Conservation (phyloP, 1,140 invertebrate genomes). For the Eupristina koningsbergeri region DNA sequence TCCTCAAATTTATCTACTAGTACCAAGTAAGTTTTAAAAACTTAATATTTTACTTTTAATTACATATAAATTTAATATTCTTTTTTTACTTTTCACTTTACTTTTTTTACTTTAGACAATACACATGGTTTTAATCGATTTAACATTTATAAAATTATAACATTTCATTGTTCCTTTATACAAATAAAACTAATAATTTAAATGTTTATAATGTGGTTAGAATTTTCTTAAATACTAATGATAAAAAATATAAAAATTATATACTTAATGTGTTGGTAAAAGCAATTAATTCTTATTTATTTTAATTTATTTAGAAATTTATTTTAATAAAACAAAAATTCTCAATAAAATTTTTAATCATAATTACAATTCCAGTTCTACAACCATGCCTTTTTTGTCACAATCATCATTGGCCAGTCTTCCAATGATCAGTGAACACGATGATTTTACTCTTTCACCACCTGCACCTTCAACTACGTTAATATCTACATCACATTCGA, state of each 20-base stretch:
- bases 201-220: neutral
- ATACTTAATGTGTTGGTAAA: no score
- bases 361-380: slow-evolving; percentile 69
- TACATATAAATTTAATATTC: neutral
- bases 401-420: slow-evolving; percentile 81
- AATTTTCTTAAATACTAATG: neutral
- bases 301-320: neutral
- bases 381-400: slow-evolving; percentile 74
- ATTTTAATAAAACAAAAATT: neutral
- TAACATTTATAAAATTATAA: no score
- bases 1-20: slow-evolving; percentile 36
- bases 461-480: slow-evolving; percentile 53
- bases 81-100: no score
- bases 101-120: neutral
- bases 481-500: slow-evolving; percentile 48
- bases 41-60: neutral
- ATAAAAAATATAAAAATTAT: no score
- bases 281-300: no score
- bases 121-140: neutral
- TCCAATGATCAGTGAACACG: slow-evolving; percentile 82
- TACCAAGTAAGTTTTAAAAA: slow-evolving; percentile 31
- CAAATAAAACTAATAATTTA: no score
- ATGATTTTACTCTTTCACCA: slow-evolving; percentile 68
- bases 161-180: no score
- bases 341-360: neutral